These are phyloP conservation scores for Hycleus cichorii DNA, from an alignment of 1,140 invertebrate species.

Conservation along the genomic window DNA sequence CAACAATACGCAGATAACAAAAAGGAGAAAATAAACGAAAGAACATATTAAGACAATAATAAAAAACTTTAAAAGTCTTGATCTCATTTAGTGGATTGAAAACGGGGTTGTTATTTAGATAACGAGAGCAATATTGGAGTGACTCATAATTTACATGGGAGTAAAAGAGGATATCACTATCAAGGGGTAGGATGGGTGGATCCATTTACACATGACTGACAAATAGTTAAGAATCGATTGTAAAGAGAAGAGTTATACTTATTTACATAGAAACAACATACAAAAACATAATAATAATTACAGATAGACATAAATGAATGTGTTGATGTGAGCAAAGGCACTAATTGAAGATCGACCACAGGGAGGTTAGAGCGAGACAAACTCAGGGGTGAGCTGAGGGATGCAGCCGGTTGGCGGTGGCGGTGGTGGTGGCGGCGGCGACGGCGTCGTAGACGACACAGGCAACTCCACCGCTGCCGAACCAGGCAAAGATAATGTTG, in stretches of 20 bases:
- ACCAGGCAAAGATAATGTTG: conserved; percentile 71
- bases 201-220: conserved; percentile 10
- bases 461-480: conserved; percentile 40
- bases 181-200: neutral
- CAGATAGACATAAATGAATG: conserved; percentile 21
- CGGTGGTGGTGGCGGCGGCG: conserved; percentile 46
- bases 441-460: conserved; percentile 43
- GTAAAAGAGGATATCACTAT: too few relatives aligned
- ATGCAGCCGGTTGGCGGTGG: conserved; percentile 37
- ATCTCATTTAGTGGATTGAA: conserved; percentile 4
- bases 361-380: conserved; percentile 41
- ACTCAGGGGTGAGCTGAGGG: conserved; percentile 35
- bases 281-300: conserved; percentile 12
- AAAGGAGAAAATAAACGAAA: conserved; percentile 11
- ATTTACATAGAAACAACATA: conserved; percentile 14
- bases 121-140: conserved; percentile 3
- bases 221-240: conserved; percentile 11
- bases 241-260: neutral
- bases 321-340: conserved; percentile 41
- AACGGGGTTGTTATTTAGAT: too few relatives aligned
- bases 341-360: conserved; percentile 42
- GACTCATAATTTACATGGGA: conserved; percentile 8
- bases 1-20: conserved; percentile 35
- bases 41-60: neutral
- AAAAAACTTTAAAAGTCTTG: conserved; percentile 13